A percentile compares a stretch with the other conserved stretches of the same genome.
These are phyloP conservation scores for Machimus atricapillus DNA, from an alignment of 2,888 invertebrate genomes.

Conservation along the genomic window DNA sequence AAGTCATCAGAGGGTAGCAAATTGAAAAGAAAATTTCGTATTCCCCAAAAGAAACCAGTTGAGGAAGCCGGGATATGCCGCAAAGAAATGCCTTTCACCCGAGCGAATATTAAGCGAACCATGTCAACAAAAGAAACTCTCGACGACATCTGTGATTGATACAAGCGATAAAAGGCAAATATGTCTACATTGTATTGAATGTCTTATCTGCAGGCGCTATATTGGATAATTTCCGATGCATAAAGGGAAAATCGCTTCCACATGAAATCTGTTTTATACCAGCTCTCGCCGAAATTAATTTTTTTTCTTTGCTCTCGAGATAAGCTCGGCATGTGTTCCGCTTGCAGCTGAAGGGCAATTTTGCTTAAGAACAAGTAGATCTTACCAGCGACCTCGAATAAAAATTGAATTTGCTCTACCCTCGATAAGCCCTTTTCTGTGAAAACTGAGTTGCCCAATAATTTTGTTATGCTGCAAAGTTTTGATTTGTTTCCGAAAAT, in stretches of 20 bases:
- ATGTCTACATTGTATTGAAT: slow-evolving; percentile 11
- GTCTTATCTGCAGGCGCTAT: slow-evolving; percentile 4
- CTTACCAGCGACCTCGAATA: background rate
- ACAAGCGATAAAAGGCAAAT: slow-evolving; percentile 14
- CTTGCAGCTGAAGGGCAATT: background rate
- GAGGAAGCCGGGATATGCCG: background rate
- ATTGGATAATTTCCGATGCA: slow-evolving; percentile 25
- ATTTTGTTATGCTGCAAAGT: background rate
- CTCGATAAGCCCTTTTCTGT: background rate
- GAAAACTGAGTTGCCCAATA: background rate
- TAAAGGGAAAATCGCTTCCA: background rate
- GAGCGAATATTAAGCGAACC: slow-evolving; percentile 9
- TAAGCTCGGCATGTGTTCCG: background rate
- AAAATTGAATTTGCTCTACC: background rate
- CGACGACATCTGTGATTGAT: slow-evolving; percentile 17
- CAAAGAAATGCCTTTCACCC: background rate
- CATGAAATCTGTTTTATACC: background rate
- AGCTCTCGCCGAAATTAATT: background rate
- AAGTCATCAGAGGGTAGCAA: background rate
- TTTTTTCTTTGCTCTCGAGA: background rate
- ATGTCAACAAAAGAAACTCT: slow-evolving; percentile 20
- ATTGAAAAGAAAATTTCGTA: slow-evolving; percentile 22
- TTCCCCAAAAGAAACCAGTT: slow-evolving; percentile 5
- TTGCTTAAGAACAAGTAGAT: background rate
- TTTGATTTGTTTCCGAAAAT: background rate